Conservation (phyloP, 2,888 invertebrate genomes). For the Mermis nigrescens region DNA sequence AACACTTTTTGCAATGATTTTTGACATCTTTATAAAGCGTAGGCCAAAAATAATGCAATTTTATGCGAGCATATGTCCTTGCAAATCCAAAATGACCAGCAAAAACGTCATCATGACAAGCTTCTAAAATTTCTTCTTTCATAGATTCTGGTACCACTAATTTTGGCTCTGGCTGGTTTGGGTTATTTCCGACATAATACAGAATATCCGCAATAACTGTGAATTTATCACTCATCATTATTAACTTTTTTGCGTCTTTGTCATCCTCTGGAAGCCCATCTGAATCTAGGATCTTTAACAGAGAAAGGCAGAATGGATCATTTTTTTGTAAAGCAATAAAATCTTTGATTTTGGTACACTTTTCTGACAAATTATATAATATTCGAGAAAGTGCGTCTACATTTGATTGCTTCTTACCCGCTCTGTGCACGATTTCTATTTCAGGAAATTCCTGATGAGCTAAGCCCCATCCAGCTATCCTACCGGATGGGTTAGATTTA, state of each 20-base stretch:
- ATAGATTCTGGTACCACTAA: background rate
- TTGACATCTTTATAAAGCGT: background rate
- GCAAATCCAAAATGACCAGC: background rate
- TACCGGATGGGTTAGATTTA: background rate
- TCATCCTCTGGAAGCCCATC: background rate
- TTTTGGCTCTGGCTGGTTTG: background rate
- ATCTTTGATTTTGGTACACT: background rate
- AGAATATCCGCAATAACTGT: background rate
- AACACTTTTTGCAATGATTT: background rate
- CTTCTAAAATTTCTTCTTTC: background rate
- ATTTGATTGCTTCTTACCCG: background rate
- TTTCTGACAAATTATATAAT: background rate
- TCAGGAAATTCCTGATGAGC: background rate
- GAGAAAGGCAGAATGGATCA: background rate
- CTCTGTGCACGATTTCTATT: background rate
- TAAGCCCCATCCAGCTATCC: background rate
- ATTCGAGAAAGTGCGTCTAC: background rate
- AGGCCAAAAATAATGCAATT: background rate
- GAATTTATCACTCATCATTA: background rate
- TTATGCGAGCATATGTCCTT: background rate
- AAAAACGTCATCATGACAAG: background rate
- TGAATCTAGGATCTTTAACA: background rate
- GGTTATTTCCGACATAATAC: background rate
- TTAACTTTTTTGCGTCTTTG: background rate
- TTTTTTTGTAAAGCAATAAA: background rate